A percentile compares a stretch with the other conserved stretches of the same genome.
Conservation (phyloP, 2,797 vertebrate species). For the Oreochromis mossambicus region DNA sequence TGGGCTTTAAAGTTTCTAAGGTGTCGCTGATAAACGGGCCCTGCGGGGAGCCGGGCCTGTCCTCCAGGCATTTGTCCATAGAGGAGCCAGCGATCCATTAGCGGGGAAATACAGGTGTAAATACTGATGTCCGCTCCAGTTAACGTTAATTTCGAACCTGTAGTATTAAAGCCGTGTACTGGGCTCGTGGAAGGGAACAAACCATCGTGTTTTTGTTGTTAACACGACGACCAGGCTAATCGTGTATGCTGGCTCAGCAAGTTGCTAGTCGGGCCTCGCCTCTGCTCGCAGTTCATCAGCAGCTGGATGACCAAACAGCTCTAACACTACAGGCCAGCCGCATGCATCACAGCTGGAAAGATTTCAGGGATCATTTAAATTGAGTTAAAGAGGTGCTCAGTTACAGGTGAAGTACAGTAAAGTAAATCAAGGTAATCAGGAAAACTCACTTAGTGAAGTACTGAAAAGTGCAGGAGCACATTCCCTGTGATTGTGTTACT, state of each 20-base stretch:
- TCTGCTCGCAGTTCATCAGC: neutral
- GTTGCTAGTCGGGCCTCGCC: neutral
- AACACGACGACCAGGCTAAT: neutral
- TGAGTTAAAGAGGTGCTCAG: neutral
- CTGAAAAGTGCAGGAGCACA: neutral
- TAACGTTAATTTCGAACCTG: fast-evolving
- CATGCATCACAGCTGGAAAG: neutral
- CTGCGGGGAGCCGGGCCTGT: neutral
- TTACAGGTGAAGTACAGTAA: neutral
- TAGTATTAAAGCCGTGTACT: fast-evolving
- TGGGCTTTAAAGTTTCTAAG: neutral
- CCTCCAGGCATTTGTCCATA: neutral
- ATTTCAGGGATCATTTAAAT: neutral
- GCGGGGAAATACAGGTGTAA: neutral
- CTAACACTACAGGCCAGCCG: neutral
- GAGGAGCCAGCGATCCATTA: neutral
- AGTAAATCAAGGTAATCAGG: neutral
- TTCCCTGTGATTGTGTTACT: neutral
- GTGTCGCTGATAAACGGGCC: neutral
- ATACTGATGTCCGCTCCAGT: neutral
- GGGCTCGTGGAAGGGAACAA: fast-evolving
- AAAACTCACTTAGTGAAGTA: neutral
- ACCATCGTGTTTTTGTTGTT: neutral
- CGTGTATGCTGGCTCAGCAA: neutral
- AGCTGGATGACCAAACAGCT: neutral